Evolutionary conservation across 2,797 vertebrate species (phyloP), one percentile per base, ranked within the genome.

Genomic region (Jordanella pulchra): DNA sequence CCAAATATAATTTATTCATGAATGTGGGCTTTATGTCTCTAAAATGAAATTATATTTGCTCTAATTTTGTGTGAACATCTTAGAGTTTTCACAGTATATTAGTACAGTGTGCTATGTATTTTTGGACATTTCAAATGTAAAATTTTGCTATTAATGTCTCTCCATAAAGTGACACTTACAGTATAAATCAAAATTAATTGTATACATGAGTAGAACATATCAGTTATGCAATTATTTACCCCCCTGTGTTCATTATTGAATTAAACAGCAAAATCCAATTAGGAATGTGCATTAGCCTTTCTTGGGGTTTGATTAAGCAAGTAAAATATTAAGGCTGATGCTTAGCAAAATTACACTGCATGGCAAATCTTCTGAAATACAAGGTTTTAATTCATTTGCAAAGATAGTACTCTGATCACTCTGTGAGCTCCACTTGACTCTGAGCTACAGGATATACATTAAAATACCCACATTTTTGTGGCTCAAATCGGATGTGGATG

Each of bases 231-330:
- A 80, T 89, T 84, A 84, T 69, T 73, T 69, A 0, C 9, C 51
- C 58, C 39, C 51, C 39, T 60, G 71, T 87, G 86, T 84, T 91
- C 88, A 89, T 93, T 92, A 92, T 92, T 89, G 80, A 93, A 92
- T 93, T 90, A 93, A 90, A 92, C 15, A 73, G 91, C 83, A 84
- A 87, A 93, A 91, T 91, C 85, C 89, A 92, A 94, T 93, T 93
- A 91, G 87, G 50, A 77, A 73, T 87, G 90, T 85, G 88, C 87
- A 89, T 91, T 89, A 90, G 83, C 80, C 78, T 90, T 87, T 89
- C 83, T 87, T 81, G 72, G 83, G 78, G 81, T 92, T 91, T 88
- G 88, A 93, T 93, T 90, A 92, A 89, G 86, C 87, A 90, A 90
- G 86, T 85, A 78, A 86, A 90, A 90, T 87, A 93, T 86, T 87